Percentiles rank a stretch among this genome's conserved stretches.
Evolutionary conservation across 2,888 invertebrate species (phyloP).

Genomic region (Ellobium chinense): DNA sequence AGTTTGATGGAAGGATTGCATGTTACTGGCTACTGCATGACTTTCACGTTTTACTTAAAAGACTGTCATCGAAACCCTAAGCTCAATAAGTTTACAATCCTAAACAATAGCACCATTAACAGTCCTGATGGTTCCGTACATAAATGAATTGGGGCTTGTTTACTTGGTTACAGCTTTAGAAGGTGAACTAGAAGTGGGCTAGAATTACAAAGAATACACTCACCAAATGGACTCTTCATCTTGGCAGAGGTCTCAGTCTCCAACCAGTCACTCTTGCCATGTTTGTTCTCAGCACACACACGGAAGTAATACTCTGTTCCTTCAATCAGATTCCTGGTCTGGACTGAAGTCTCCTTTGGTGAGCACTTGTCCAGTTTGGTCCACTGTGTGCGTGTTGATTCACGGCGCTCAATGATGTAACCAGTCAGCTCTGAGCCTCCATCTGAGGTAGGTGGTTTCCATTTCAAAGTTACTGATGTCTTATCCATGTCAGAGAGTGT

Average conservation of each 20-base stretch:
- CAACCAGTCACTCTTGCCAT: conserved; percentile 89
- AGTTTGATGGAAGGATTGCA: too few relatives aligned
- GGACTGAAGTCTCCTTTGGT: conserved; percentile 55
- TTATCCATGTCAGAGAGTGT: conserved; percentile 67
- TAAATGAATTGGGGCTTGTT: too few relatives aligned
- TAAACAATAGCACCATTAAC: too few relatives aligned
- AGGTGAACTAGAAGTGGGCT: too few relatives aligned
- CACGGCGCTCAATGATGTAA: conserved; percentile 68
- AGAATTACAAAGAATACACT: conserved; percentile 41
- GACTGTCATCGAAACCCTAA: too few relatives aligned
- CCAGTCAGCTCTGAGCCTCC: conserved; percentile 67
- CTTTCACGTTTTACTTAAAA: too few relatives aligned
- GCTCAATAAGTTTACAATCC: too few relatives aligned
- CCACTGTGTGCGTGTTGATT: conserved; percentile 74
- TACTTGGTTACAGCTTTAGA: too few relatives aligned
- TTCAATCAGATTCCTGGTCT: conserved; percentile 63
- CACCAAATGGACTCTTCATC: conserved; percentile 71
- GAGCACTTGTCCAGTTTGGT: conserved; percentile 55
- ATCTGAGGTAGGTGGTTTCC: conserved; percentile 75
- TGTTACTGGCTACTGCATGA: too few relatives aligned
- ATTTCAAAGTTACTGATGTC: conserved; percentile 62
- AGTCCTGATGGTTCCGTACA: too few relatives aligned
- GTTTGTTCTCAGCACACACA: conserved; percentile 91
- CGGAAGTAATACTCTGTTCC: conserved; percentile 87
- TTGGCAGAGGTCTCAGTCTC: conserved; percentile 61